Evolutionary conservation across 2,888 invertebrate genomes (phyloP), one percentile per base, ranked within the genome.

Genomic region (Pristionchus mayeri): DNA sequence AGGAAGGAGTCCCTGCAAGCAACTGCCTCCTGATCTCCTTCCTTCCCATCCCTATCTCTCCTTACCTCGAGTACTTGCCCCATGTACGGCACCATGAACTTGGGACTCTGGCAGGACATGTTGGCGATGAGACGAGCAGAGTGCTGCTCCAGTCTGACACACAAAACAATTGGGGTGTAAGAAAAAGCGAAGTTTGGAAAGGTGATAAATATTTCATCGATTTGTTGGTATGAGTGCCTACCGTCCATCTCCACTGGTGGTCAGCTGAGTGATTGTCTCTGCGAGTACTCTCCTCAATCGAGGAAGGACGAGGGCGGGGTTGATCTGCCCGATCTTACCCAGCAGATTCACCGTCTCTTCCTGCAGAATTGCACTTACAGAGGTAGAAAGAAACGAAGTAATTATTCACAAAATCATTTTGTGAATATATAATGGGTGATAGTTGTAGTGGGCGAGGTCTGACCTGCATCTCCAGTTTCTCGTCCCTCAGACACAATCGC

Each of bases 281-380:
- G 98, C 96, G 71, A 99, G 94, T 0, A 96, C 96, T 93, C 97
- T 97, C 83, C 99, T 94, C 2, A 99, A 94, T 18, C 97, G 96
- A 0, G 99, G 99, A 96, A 98, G 97, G 0, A 99, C 97, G 93
- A 98, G 98, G 0, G 98, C 98, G 0, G 99, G 99, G 94, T 99
- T 99, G 93, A 98, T 96, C 63, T 54, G 63, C 44, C 82, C 82
- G 18, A 82, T 82, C 63, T 71, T 78, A 3, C 88, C 88, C 21
- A 89, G 84, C 30, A 89, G 84, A 0, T 86, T 86, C 1, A 89
- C 89, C 24, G 88, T 86, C 18, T 88, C 87, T 81, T 87, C 78
- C 84, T 78, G 16, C n/a, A n/a, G n/a, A n/a, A n/a, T n/a, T n/a
- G n/a, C n/a, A n/a, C n/a, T n/a, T n/a, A n/a, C n/a, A n/a, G n/a